A percentile compares a stretch with the other conserved stretches of the same genome.
Conservation (phyloP, 2,113 vertebrate genomes). For the Gopherus flavomarginatus region DNA sequence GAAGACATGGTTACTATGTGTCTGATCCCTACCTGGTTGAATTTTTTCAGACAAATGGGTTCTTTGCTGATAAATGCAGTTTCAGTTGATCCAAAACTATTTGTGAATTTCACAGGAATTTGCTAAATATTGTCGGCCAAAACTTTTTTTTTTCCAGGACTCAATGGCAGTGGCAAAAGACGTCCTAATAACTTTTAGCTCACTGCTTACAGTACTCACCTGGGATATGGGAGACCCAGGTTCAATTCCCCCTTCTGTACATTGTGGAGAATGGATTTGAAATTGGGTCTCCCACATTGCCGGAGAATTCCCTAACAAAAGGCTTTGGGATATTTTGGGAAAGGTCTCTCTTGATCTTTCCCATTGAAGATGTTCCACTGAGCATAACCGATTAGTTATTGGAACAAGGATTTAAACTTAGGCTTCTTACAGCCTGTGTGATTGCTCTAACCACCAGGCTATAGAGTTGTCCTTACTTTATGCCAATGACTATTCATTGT, state of each 20-base stretch:
- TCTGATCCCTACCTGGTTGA: background rate
- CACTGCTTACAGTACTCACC: background rate
- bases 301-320: background rate
- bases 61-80: background rate
- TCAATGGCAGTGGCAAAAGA: background rate
- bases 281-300: background rate
- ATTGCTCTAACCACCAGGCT: background rate
- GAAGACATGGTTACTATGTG: background rate
- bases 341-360: background rate
- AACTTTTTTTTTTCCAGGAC: background rate
- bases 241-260: background rate
- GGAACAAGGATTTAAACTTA: background rate
- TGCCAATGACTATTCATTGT: background rate
- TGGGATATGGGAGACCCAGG: background rate
- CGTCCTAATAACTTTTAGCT: background rate
- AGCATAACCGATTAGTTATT: background rate
- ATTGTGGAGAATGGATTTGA: background rate
- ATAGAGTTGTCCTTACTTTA: background rate
- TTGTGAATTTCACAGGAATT: background rate
- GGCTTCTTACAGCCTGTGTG: background rate
- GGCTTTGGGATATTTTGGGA: background rate
- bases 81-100: background rate
- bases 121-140: background rate
- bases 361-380: background rate
- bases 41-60: background rate